A percentile compares a stretch with the other conserved stretches of the same genome.
phyloP scores from a whole-genome alignment of 2,888 invertebrate species.

The Polietes domitor region DNA sequence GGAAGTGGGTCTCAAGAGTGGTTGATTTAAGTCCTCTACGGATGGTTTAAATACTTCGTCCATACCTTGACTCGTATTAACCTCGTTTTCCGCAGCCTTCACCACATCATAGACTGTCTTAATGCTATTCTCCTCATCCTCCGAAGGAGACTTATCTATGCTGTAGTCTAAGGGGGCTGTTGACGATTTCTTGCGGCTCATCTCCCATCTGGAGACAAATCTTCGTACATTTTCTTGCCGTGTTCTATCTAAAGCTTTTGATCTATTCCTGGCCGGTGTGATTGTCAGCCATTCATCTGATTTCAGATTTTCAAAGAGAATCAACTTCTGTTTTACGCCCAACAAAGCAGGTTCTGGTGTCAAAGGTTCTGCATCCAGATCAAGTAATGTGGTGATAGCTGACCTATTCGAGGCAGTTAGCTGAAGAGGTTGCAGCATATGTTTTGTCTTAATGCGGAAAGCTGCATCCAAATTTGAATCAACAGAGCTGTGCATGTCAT shows the following conservation, averaged over 20 bases:
- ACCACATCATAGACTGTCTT: no score
- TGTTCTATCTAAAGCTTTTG: background rate
- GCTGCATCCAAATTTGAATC: background rate
- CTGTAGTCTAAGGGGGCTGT: no score
- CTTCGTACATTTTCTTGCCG: constrained; percentile 48
- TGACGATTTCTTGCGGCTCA: no score
- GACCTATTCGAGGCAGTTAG: background rate
- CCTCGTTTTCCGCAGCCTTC: no score
- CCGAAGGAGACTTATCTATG: no score
- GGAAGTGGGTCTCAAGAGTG: no score
- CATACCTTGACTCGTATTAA: no score
- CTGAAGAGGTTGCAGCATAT: background rate
- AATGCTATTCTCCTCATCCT: no score
- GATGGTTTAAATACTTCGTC: no score
- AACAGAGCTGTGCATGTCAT: background rate
- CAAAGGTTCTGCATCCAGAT: background rate
- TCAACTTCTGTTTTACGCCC: constrained; percentile 75
- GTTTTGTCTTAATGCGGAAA: no score
- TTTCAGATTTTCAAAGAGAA: constrained; percentile 75
- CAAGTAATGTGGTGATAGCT: background rate
- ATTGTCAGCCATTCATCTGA: constrained; percentile 70
- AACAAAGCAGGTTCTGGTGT: constrained; percentile 74
- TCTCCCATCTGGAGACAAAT: constrained; percentile 4
- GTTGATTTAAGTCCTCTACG: no score
- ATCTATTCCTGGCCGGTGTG: constrained; percentile 67